Conservation (phyloP, 2,797 vertebrate genomes). For the Tamandua tetradactyla region DNA sequence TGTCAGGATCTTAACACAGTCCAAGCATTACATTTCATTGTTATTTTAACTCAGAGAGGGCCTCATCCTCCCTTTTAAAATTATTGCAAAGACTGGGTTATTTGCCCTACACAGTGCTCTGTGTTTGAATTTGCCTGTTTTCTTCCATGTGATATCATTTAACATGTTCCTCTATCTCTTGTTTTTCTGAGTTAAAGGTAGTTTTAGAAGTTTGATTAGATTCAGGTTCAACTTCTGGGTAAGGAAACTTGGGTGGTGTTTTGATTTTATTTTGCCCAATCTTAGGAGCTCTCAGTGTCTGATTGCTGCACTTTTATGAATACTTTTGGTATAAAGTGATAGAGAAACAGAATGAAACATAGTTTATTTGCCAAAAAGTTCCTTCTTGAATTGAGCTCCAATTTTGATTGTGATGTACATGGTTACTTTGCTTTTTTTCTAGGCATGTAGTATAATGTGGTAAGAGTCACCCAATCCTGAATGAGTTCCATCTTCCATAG, state of each 20-base stretch:
- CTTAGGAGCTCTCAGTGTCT: not conserved
- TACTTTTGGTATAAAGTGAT: not conserved
- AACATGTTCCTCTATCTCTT: not conserved
- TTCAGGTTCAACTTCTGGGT: not conserved
- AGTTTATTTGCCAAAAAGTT: not conserved
- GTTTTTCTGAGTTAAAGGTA: not conserved
- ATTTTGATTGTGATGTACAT: not conserved
- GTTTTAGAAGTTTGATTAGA: not conserved
- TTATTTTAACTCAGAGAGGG: not conserved
- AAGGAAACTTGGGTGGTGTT: not conserved
- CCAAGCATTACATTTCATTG: not conserved
- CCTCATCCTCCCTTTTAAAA: not conserved
- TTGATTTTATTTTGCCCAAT: not conserved
- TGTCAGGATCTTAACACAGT: not conserved
- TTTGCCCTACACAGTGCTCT: not conserved
- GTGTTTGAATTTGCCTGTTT: not conserved
- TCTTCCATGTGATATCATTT: not conserved
- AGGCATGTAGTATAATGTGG: not conserved
- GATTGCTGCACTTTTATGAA: not conserved
- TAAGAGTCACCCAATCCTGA: not conserved
- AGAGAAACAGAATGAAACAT: not conserved
- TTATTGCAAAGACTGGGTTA: not conserved
- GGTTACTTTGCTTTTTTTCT: not conserved
- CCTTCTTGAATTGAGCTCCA: not conserved
- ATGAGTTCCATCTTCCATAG: not conserved